Conservation (phyloP, 2,797 vertebrate genomes). For the Ctenochaetus hawaiiensis region DNA sequence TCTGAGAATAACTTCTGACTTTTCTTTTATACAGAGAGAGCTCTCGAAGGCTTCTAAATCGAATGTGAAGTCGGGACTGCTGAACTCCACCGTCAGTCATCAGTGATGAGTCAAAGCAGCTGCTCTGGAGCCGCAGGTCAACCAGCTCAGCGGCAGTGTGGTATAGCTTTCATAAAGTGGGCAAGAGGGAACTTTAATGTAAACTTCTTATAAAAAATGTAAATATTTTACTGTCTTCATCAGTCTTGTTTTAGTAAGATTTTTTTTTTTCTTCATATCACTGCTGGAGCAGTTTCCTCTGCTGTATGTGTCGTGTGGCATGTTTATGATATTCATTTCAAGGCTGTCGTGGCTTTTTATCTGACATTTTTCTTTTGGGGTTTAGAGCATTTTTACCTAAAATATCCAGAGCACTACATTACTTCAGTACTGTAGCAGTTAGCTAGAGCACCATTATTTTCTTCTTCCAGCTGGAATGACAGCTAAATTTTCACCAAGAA, state of each 20-base stretch:
- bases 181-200: constrained; percentile 44
- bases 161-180: constrained; percentile 15
- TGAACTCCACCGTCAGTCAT: constrained; percentile 91
- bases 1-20: background rate
- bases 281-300: constrained; percentile 21
- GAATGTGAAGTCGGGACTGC: constrained; percentile 78
- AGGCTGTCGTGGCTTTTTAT: constrained; percentile 14
- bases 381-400: constrained; percentile 6
- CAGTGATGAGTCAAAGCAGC: constrained; percentile 55
- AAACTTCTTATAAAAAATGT: constrained; percentile 47
- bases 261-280: constrained; percentile 13
- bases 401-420: constrained; percentile 28
- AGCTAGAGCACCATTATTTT: constrained; percentile 3
- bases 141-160: constrained; percentile 12
- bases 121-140: background rate
- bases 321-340: background rate
- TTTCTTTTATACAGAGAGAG: constrained; percentile 84
- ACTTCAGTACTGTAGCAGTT: constrained; percentile 30
- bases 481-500: constrained; percentile 31
- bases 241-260: constrained; percentile 1
- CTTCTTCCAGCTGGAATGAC: constrained; percentile 59
- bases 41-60: constrained; percentile 91
- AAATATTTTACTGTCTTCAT: constrained; percentile 50
- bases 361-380: background rate
- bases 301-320: constrained; percentile 23